These are phyloP conservation scores for Rhabdornis inornatus DNA, from an alignment of 2,113 vertebrate genomes.

Conservation along the genomic window DNA sequence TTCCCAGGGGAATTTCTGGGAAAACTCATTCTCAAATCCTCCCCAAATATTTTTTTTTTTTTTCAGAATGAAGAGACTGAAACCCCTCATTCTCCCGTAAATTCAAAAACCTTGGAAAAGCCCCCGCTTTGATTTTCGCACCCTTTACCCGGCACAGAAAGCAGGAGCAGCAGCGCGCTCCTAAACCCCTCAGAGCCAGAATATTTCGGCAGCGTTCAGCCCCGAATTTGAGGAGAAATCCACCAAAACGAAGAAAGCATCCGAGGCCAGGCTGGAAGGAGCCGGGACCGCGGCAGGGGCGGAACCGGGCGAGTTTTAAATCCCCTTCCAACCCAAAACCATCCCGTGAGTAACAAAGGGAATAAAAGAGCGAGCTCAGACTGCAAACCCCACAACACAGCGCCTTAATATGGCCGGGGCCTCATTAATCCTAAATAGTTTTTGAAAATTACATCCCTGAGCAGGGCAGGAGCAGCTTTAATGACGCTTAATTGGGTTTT, in stretches of 20 bases:
- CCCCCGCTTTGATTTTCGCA: not conserved
- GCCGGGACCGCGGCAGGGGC: not conserved
- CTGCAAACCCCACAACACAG: not conserved
- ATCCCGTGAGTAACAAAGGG: not conserved
- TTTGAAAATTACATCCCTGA: not conserved
- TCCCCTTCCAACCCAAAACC: not conserved
- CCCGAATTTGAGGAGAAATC: not conserved
- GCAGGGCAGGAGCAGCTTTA: not conserved
- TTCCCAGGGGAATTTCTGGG: not conserved
- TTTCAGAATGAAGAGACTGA: too few relatives aligned
- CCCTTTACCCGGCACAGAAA: not conserved
- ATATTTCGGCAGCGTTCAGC: not conserved
- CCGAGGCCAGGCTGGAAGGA: not conserved
- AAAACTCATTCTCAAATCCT: not conserved
- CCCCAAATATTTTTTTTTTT: too few relatives aligned
- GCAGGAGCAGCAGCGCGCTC: rapidly evolving
- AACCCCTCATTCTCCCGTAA: not conserved
- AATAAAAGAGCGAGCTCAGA: not conserved
- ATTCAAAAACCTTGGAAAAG: rapidly evolving
- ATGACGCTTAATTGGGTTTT: not conserved
- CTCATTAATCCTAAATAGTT: not conserved
- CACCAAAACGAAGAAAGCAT: rapidly evolving
- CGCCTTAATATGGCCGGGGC: not conserved
- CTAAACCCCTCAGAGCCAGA: not conserved
- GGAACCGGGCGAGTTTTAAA: not conserved